A percentile compares a stretch with the other conserved stretches of the same genome.
phyloP scores from a whole-genome alignment of 2,797 vertebrate genomes.

The Ctenopoma kingsleyae region DNA sequence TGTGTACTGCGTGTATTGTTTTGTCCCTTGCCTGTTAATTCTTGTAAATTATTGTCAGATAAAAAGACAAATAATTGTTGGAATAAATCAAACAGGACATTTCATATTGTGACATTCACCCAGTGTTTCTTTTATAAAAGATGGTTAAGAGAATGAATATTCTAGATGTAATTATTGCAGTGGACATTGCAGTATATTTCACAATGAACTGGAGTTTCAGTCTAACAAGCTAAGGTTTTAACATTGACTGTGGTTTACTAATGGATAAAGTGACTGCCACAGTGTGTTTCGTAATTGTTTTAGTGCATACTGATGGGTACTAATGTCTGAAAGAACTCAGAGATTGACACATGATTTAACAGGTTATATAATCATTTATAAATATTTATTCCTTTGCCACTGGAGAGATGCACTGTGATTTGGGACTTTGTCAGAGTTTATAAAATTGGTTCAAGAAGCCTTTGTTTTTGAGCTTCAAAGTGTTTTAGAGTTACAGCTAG shows the following conservation, averaged over 20 bases:
- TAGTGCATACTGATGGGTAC: background rate
- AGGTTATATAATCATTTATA: slow-evolving; percentile 1
- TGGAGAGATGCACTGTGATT: slow-evolving; percentile 20
- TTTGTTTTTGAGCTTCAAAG: background rate
- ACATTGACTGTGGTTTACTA: background rate
- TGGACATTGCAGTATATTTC: too few relatives aligned
- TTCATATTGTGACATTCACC: too few relatives aligned
- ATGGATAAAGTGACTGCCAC: slow-evolving; percentile 4
- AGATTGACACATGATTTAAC: background rate
- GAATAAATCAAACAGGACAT: too few relatives aligned
- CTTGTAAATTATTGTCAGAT: background rate
- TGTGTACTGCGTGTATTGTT: background rate
- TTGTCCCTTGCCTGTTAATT: background rate
- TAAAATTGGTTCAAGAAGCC: slow-evolving; percentile 23
- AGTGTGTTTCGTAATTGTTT: background rate
- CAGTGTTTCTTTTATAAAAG: too few relatives aligned
- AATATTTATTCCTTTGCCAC: slow-evolving; percentile 20
- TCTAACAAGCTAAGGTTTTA: background rate
- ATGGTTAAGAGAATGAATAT: too few relatives aligned
- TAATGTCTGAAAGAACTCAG: too few relatives aligned
- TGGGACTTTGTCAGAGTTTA: slow-evolving; percentile 31
- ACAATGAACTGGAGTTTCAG: too few relatives aligned
- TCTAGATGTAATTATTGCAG: too few relatives aligned
- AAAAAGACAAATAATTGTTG: too few relatives aligned
- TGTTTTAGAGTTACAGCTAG: background rate